Base-by-base conservation (phyloP, 2,888 invertebrate species). In the Micoletzkya japonica region DNA sequence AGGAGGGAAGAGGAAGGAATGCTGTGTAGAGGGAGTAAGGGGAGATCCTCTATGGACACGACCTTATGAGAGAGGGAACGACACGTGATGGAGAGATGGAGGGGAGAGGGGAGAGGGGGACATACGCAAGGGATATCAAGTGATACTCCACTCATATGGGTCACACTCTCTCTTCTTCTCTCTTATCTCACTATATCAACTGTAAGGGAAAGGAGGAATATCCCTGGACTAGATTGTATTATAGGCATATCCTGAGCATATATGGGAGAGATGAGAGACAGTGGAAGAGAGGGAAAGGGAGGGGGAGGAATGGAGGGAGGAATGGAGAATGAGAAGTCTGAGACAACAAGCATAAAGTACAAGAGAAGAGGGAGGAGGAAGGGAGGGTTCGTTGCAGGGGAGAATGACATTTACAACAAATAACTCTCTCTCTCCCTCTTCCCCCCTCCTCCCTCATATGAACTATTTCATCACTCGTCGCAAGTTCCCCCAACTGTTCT, bases 211-310 rank as follows among this genome's bases (percentile, higher is more conserved):
- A n/a, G n/a, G n/a, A n/a, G n/a, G n/a, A n/a, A n/a, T n/a, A n/a
- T n/a, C n/a, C n/a, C n/a, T n/a, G n/a, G n/a, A n/a, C 24, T 56
- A 24, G 26, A 56, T 56, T 26, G 24, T 10, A 56, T 56, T 20
- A 44, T 20, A 44, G 14, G 10, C 44, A 44, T 44, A 44, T 44
- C 44, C 10, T 44, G 20, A 44, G 44, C 10, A 10, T 14, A 56
- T 17, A 24, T 20, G 24, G 56, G 24, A 24, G 24, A 26, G 26
- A 24, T 17, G 56, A 56, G 56, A 24, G 56, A 56, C 7, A 56
- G 56, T n/a, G n/a, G n/a, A n/a, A 20, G 44, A 56, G 56, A 56
- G 56, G 26, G 56, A 56, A 24, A 56, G 56, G 56, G 56, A 26
- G 56, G 24, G 56, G 10, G 56, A 56, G 56, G 24, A 56, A 24